Evolutionary conservation across 2,888 invertebrate genomes (phyloP).

Genomic region (Cosmorhoe ocellata): DNA sequence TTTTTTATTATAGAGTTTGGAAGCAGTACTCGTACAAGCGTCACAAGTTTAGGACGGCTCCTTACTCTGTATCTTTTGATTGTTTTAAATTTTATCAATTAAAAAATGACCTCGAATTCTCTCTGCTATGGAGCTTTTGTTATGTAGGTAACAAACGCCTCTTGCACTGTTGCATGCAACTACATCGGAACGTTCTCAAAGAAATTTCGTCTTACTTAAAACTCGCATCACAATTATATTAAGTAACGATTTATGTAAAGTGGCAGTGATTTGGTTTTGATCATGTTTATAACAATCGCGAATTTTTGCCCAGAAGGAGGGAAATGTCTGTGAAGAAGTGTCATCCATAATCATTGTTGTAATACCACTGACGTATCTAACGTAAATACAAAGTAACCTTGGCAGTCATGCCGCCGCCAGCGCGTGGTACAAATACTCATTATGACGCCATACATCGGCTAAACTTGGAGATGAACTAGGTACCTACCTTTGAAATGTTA

Average conservation of each 20-base stretch:
- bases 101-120: conserved; percentile 37
- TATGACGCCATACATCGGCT: conserved; percentile 42
- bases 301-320: conserved; percentile 5
- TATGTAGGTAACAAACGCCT: too few relatives aligned
- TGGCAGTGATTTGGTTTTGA: too few relatives aligned
- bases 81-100: conserved; percentile 20
- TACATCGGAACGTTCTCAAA: conserved; percentile 11
- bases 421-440: conserved; percentile 42
- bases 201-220: background rate
- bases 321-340: too few relatives aligned
- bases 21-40: too few relatives aligned
- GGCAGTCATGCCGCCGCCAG: conserved; percentile 46
- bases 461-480: conserved; percentile 38
- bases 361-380: conserved; percentile 21
- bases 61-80: too few relatives aligned
- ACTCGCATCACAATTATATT: conserved; percentile 18
- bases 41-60: too few relatives aligned
- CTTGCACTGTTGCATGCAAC: too few relatives aligned
- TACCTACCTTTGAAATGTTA: background rate
- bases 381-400: conserved; percentile 50
- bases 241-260: background rate
- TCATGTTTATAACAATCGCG: too few relatives aligned
- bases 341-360: too few relatives aligned
- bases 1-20: too few relatives aligned
- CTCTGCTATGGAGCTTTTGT: conserved; percentile 34